Conservation (phyloP, 2,888 invertebrate genomes). For the Phrixothrix hirtus region DNA sequence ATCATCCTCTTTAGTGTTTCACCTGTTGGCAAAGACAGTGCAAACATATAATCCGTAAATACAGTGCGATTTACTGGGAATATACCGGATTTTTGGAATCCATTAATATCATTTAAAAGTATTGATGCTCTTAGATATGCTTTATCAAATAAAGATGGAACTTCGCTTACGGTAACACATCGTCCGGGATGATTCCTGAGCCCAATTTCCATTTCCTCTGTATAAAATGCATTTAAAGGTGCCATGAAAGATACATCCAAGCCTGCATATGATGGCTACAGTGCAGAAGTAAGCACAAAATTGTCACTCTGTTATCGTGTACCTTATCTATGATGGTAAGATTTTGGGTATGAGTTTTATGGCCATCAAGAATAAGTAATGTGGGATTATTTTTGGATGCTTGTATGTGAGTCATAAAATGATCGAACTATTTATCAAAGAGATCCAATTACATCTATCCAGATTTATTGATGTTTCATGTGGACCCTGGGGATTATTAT, state of each 20-base stretch:
- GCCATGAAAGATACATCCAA: slow-evolving; percentile 37
- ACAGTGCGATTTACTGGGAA: too few species aligned
- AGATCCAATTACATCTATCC: slow-evolving; percentile 42
- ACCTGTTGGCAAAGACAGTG: too few species aligned
- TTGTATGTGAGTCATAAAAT: slow-evolving; percentile 46
- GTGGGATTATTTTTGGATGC: slow-evolving; percentile 42
- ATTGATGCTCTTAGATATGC: slow-evolving; percentile 37
- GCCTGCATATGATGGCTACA: slow-evolving; percentile 14
- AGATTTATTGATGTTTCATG: slow-evolving; percentile 32
- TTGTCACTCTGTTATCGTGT: slow-evolving; percentile 36
- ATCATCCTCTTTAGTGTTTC: too few species aligned
- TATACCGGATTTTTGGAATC: too few species aligned
- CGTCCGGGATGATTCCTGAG: slow-evolving; percentile 32
- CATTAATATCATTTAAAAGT: too few species aligned
- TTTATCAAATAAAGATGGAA: slow-evolving; percentile 35
- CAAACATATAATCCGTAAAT: too few species aligned
- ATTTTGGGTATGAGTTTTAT: slow-evolving; percentile 46
- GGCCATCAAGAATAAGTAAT: slow-evolving; percentile 47
- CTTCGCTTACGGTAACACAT: slow-evolving; percentile 32
- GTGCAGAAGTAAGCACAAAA: slow-evolving; percentile 47
- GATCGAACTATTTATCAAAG: slow-evolving; percentile 47
- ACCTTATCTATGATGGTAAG: slow-evolving; percentile 39
- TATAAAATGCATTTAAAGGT: slow-evolving; percentile 32
- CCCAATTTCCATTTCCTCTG: slow-evolving; percentile 36
- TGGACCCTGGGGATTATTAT: slow-evolving; percentile 16